A percentile compares a stretch with the other conserved stretches of the same genome.
phyloP scores from a whole-genome alignment of 1,140 invertebrate genomes.

The Acromyrmex echinatior region DNA sequence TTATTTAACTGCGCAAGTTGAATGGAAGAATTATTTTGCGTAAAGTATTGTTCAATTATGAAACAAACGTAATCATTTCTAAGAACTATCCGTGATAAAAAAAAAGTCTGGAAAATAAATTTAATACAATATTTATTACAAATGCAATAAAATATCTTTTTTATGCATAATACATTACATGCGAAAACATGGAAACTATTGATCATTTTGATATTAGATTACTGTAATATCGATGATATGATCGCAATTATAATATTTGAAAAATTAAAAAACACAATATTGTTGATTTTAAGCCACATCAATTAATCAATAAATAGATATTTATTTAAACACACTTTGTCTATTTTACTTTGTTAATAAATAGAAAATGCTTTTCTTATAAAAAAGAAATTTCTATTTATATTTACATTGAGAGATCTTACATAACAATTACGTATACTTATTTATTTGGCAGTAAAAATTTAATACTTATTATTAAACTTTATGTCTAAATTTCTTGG shows the following conservation, averaged over 20 bases:
- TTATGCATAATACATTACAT: no score
- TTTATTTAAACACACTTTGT: no score
- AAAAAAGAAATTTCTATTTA: slow-evolving; percentile 68
- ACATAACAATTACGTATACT: slow-evolving; percentile 51
- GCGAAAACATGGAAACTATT: background rate
- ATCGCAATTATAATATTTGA: background rate
- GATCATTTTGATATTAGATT: background rate
- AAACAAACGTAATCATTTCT: slow-evolving; percentile 15
- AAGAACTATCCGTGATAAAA: background rate
- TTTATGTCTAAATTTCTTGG: background rate
- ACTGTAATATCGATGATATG: background rate
- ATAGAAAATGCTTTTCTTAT: slow-evolving; percentile 38
- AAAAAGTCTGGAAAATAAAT: background rate
- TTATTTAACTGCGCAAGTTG: slow-evolving; percentile 3
- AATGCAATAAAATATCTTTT: background rate
- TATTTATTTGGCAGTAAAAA: slow-evolving; percentile 55
- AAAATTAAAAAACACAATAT: background rate
- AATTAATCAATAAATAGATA: background rate
- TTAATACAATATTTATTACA: background rate
- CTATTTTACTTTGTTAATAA: background rate
- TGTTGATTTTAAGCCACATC: background rate
- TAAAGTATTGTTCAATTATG: background rate
- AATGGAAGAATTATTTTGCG: slow-evolving; percentile 1
- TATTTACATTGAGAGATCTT: slow-evolving; percentile 47
- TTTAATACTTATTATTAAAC: slow-evolving; percentile 21